A percentile compares a stretch with the other conserved stretches of the same genome.
These are phyloP conservation scores for Triops longicaudatus DNA, from an alignment of 1,140 invertebrate species.

Conservation along the genomic window DNA sequence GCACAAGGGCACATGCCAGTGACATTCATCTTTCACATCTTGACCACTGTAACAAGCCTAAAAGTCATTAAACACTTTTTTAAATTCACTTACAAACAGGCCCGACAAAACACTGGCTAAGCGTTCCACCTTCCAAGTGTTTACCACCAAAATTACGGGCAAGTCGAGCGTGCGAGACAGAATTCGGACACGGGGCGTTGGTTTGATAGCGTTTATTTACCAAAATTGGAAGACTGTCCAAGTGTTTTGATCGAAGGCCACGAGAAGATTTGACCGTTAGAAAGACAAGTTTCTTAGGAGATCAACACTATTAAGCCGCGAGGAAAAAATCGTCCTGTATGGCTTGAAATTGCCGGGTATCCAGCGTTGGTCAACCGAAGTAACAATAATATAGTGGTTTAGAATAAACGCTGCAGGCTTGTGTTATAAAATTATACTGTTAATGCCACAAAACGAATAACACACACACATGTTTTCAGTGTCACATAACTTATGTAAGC, in stretches of 20 bases:
- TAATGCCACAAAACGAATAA: too few relatives aligned
- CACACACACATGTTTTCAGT: too few relatives aligned
- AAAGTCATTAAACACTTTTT: conserved; percentile 3
- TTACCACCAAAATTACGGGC: too few relatives aligned
- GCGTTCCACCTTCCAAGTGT: too few relatives aligned
- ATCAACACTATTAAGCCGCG: too few relatives aligned
- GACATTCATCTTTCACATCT: background rate
- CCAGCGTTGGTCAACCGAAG: too few relatives aligned
- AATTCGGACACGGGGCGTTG: background rate
- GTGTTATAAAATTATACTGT: too few relatives aligned
- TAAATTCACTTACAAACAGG: background rate
- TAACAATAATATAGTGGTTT: too few relatives aligned
- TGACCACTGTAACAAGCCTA: background rate
- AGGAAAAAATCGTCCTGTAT: too few relatives aligned
- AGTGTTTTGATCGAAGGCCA: background rate
- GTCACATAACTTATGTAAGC: background rate
- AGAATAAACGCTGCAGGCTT: too few relatives aligned
- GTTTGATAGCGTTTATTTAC: background rate
- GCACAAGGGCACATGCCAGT: conserved; percentile 9
- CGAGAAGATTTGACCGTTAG: background rate
- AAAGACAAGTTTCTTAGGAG: too few relatives aligned
- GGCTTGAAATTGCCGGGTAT: too few relatives aligned
- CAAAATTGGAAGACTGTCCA: background rate
- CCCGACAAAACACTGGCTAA: background rate
- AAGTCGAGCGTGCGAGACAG: background rate